Conservation (phyloP, 2,888 invertebrate species). For the Nycteola revayana region DNA sequence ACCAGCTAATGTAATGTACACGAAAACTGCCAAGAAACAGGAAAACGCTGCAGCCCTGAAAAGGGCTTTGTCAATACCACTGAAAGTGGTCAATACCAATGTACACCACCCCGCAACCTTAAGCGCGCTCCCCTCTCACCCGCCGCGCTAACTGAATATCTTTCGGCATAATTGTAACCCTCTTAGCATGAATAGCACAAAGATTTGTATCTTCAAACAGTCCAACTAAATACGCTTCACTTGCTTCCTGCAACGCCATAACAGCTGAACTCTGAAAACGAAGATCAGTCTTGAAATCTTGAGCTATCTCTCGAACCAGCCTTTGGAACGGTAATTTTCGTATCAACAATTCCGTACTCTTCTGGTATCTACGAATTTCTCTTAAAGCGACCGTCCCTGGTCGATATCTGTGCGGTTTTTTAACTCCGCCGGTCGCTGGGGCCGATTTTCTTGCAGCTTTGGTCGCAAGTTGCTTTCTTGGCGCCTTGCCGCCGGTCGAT, state of each 20-base stretch:
- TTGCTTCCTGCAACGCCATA: conserved; percentile 84
- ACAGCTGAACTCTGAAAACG: conserved; percentile 87
- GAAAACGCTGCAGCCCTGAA: conserved; percentile 13
- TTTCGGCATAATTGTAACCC: conserved; percentile 71
- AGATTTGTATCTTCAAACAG: conserved; percentile 90
- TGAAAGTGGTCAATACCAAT: too few relatives aligned
- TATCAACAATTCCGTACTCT: conserved; percentile 87
- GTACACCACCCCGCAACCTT: too few relatives aligned
- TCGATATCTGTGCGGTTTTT: conserved; percentile 87
- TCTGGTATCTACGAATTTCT: conserved; percentile 88
- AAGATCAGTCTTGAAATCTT: conserved; percentile 87
- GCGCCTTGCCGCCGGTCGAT: conserved; percentile 88
- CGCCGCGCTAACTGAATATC: conserved; percentile 64
- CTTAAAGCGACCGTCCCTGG: conserved; percentile 86
- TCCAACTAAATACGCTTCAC: conserved; percentile 85
- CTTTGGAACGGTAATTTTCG: conserved; percentile 88
- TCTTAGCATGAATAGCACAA: conserved; percentile 87
- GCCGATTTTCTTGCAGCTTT: conserved; percentile 88
- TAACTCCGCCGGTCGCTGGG: conserved; percentile 87
- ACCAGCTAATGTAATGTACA: too few relatives aligned
- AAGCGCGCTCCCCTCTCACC: conserved; percentile 63
- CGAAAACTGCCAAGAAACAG: not conserved
- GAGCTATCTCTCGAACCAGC: conserved; percentile 87
- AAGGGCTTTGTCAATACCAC: conserved; percentile 24
- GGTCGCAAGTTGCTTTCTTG: conserved; percentile 86